A percentile compares a stretch with the other conserved stretches of the same genome.
Conservation (phyloP, 2,888 invertebrate genomes). For the Dasysyrphus tricinctus region DNA sequence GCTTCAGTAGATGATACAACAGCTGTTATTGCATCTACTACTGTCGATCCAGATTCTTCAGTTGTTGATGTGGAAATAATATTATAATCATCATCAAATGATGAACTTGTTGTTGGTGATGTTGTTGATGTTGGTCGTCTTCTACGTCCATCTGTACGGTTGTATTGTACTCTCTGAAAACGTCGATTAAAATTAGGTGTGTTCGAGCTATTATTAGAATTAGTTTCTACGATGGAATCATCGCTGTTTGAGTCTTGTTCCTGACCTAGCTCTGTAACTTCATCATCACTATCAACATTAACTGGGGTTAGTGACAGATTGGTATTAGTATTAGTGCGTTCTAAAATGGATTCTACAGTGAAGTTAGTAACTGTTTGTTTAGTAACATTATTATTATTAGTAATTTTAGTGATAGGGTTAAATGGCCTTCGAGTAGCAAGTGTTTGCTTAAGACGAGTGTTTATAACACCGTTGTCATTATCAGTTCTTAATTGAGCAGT, state of each 20-base stretch:
- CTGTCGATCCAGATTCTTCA: conserved; percentile 44
- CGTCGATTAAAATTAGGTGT: conserved; percentile 82
- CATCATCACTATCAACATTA: conserved; percentile 61
- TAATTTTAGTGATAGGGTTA: conserved; percentile 34
- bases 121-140: conserved; percentile 47
- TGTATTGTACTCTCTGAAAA: conserved; percentile 83
- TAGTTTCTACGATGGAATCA: conserved; percentile 67
- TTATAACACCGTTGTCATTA: conserved; percentile 77
- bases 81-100: conserved; percentile 48
- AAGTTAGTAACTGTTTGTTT: conserved; percentile 59
- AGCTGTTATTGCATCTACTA: conserved; percentile 42
- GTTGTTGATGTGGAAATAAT: conserved; percentile 51
- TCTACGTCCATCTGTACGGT: conserved; percentile 78
- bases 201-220: conserved; percentile 63
- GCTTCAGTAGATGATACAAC: conserved; percentile 53
- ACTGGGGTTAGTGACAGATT: conserved; percentile 71
- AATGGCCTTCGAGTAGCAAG: conserved; percentile 73
- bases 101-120: conserved; percentile 49
- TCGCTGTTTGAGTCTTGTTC: conserved; percentile 60
- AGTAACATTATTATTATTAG: conserved; percentile 45
- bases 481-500: conserved; percentile 76
- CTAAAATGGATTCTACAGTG: conserved; percentile 62
- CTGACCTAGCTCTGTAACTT: conserved; percentile 60
- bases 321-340: conserved; percentile 66
- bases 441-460: conserved; percentile 78